Evolutionary conservation across 2,797 vertebrate species (phyloP).

Genomic region (Coendou prehensilis): DNA sequence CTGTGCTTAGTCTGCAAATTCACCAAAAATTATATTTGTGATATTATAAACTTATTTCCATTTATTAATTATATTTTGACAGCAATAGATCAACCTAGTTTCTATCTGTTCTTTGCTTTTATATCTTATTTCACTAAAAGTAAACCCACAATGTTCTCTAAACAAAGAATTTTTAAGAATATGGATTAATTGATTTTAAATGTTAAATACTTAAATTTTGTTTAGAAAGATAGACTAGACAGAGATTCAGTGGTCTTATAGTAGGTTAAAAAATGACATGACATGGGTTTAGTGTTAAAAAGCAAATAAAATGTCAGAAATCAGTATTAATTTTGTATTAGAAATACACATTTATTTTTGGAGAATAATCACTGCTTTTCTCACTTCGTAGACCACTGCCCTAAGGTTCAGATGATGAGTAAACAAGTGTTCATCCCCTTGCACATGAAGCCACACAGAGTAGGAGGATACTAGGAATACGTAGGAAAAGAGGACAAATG

Average conservation of each 20-base stretch:
- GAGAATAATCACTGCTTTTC: neutral
- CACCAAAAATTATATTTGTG: neutral
- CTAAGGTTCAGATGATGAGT: neutral
- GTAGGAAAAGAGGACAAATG: neutral
- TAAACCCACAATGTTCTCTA: neutral
- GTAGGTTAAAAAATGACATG: neutral
- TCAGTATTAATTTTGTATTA: neutral
- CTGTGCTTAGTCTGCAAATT: neutral
- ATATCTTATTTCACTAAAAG: constrained; percentile 41
- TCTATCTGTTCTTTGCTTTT: neutral
- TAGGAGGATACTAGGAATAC: neutral
- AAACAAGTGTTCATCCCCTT: neutral
- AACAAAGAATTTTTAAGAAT: constrained; percentile 34
- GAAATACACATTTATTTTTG: neutral
- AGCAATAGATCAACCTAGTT: neutral
- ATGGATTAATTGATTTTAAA: constrained; percentile 13
- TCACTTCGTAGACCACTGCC: neutral
- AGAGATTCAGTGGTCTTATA: neutral
- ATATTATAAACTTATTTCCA: constrained; percentile 21
- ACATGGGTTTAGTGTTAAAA: neutral
- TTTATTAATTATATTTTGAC: constrained; percentile 8
- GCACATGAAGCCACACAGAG: neutral
- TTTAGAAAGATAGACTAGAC: neutral
- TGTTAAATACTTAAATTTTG: constrained; percentile 13
- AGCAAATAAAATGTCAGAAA: neutral